phyloP scores from a whole-genome alignment of 2,113 vertebrate genomes.

The Indicator indicator region DNA sequence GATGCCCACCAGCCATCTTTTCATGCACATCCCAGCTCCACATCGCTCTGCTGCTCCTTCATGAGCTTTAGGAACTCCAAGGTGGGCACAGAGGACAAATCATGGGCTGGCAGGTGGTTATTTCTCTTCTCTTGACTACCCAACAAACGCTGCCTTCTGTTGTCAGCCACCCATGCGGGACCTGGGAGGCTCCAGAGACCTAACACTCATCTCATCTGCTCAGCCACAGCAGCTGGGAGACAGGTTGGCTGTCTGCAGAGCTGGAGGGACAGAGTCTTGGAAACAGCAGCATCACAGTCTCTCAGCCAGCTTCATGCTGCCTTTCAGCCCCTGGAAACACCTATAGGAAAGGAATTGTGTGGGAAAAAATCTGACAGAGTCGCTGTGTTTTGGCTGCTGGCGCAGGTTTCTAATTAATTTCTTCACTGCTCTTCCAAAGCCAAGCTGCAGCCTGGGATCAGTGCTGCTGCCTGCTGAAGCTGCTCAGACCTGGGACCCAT shows the following conservation, averaged over 20 bases:
- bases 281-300: background rate
- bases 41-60: background rate
- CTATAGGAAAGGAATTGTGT: background rate
- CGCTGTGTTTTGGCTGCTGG: constrained; percentile 18
- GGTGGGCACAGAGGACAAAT: background rate
- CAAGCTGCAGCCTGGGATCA: background rate
- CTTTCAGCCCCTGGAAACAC: constrained; percentile 23
- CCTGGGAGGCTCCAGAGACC: background rate
- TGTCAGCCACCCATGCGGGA: constrained; percentile 12
- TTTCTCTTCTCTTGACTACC: background rate
- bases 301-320: background rate
- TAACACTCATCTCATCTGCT: background rate
- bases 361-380: background rate
- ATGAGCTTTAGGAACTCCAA: background rate
- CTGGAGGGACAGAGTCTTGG: background rate
- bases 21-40: fast-evolving
- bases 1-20: background rate
- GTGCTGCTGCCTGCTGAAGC: background rate
- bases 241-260: background rate
- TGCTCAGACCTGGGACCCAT: background rate
- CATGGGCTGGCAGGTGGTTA: background rate
- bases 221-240: background rate
- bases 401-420: constrained; percentile 35
- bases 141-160: constrained; percentile 12
- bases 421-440: constrained; percentile 24